Conservation (phyloP, 2,888 invertebrate genomes). For the Catocala nupta region DNA sequence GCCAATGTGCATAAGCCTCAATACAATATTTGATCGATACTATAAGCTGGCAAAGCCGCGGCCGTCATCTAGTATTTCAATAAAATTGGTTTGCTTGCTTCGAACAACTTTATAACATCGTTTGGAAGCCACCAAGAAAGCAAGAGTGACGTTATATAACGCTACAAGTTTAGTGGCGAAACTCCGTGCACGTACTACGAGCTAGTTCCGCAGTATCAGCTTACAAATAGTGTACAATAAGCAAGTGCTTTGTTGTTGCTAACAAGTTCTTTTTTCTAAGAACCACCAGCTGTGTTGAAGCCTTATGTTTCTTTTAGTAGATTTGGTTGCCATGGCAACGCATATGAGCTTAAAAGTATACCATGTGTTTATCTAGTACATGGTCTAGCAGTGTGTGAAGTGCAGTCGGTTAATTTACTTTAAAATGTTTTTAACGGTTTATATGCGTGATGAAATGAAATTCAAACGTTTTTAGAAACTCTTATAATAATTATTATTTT, state of each 20-base stretch:
- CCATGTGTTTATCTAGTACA: too few relatives aligned
- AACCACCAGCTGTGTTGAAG: too few relatives aligned
- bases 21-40: background rate
- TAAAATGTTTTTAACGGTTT: too few relatives aligned
- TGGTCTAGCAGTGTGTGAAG: too few relatives aligned
- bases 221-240: conserved; percentile 10
- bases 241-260: background rate
- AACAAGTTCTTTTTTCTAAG: background rate
- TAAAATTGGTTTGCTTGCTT: conserved; percentile 5
- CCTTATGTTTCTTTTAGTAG: too few relatives aligned
- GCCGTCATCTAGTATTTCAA: conserved; percentile 2
- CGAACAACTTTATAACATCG: conserved; percentile 16
- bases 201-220: background rate
- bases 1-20: background rate
- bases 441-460: too few relatives aligned
- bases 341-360: too few relatives aligned
- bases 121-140: conserved; percentile 27
- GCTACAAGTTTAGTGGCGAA: conserved; percentile 17
- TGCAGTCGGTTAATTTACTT: too few relatives aligned
- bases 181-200: conserved; percentile 3
- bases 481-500: too few relatives aligned
- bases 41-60: background rate
- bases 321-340: too few relatives aligned
- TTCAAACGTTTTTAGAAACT: too few relatives aligned
- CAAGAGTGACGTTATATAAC: conserved; percentile 1